These are phyloP conservation scores for Cryptosula pallasiana DNA, from an alignment of 2,888 invertebrate species.

Conservation along the genomic window DNA sequence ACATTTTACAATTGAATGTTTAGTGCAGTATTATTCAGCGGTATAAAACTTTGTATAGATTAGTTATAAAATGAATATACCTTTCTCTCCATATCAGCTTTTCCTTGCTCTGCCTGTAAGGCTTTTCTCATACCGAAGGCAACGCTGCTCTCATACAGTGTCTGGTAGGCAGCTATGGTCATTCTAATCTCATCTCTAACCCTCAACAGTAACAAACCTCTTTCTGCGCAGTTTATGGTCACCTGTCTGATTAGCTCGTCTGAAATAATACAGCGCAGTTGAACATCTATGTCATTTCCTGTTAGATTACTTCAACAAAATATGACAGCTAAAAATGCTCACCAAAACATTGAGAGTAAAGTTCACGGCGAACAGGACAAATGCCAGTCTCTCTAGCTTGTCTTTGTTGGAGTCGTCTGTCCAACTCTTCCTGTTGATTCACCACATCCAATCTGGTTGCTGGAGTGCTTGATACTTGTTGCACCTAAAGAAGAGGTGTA, in stretches of 20 bases:
- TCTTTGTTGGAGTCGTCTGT: constrained; percentile 79
- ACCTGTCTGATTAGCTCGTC: constrained; percentile 86
- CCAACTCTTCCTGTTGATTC: constrained; percentile 90
- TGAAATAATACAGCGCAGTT: constrained; percentile 34
- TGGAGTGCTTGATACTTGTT: constrained; percentile 86
- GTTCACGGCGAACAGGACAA: constrained; percentile 84
- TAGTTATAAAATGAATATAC: too few relatives aligned
- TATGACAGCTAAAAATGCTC: constrained; percentile 36
- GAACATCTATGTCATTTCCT: neutral
- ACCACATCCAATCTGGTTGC: constrained; percentile 92
- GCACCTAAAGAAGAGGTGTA: constrained; percentile 33
- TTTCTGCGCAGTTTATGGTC: constrained; percentile 92
- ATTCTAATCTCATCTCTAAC: constrained; percentile 92
- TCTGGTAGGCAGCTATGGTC: constrained; percentile 94
- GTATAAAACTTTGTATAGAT: too few relatives aligned
- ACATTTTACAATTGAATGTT: too few relatives aligned
- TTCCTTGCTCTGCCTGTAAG: constrained; percentile 85
- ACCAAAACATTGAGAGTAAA: constrained; percentile 93
- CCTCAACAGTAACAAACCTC: constrained; percentile 83
- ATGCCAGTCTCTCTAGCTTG: constrained; percentile 94
- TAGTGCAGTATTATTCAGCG: too few relatives aligned
- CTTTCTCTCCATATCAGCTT: constrained; percentile 56
- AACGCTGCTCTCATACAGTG: constrained; percentile 91
- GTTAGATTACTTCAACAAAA: neutral
- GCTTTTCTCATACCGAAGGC: constrained; percentile 97